Base-by-base conservation (phyloP, 92 coral and sea anemone species). In the Epizoanthus scotinus region DNA sequence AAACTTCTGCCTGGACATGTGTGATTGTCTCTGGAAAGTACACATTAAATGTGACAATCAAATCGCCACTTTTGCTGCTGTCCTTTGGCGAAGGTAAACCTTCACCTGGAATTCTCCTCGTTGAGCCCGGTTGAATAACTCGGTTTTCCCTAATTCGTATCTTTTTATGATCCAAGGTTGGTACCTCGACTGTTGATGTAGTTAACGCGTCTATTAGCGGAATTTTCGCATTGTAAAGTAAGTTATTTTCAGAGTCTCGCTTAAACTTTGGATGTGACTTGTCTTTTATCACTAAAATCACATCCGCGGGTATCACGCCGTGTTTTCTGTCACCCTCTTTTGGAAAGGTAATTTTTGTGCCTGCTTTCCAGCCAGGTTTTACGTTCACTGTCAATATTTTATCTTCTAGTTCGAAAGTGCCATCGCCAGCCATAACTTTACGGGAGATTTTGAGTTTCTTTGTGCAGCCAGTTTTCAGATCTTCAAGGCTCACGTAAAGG, bases 321-420 rank as follows among this genome's bases (percentile, higher is more conserved):
- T 95, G 98, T 70, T 85, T 95, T 66, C 84, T 64, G 82, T 95
- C 95, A 28, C 98, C 98, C 70, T 94, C 98, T 73, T 79, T 86
- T 4, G 93, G 90, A 56, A 93, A 84, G 0, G 97, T 86, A 66
- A 95, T 84, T 70, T 91, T 88, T 7, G 98, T 93, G 5, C 98
- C 98, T 22, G 91, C 98, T 85, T 91, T 95, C 90, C 98, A 93
- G 0, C 98, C 98, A 0, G 98, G 91, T 61, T 94, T 94, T 9
- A 95, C 90, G 38, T 93, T 89, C 50, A 95, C 87, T 58, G 90
- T 91, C 34, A 95, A 83, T 50, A 95, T 89, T 70, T 95, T 95
- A 72, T 95, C 98, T 56, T 93, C 99, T 2, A 81, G 86, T 64
- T 83, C 81, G 54, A 82, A 81, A 17, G 54, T 42, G 8, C 91